Conservation (phyloP, 2,797 vertebrate genomes). For the Protosalanx chinensis region DNA sequence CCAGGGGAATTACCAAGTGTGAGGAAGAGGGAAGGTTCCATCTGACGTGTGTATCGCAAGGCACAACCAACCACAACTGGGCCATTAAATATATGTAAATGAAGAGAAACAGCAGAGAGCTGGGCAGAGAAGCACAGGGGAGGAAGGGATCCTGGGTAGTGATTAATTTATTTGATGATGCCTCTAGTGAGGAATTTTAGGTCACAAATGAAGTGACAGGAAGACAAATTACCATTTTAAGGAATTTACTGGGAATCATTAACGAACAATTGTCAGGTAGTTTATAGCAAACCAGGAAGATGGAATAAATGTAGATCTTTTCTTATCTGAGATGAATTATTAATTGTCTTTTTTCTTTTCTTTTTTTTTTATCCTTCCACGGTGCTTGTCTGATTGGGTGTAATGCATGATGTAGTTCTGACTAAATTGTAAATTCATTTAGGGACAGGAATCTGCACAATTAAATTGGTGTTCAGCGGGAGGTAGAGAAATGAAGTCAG, state of each 20-base stretch:
- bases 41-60: slow-evolving; percentile 92
- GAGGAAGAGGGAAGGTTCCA: slow-evolving; percentile 95
- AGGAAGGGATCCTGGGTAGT: slow-evolving; percentile 99
- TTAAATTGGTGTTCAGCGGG: slow-evolving; percentile 79
- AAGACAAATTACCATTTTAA: slow-evolving; percentile 99
- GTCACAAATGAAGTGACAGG: slow-evolving; percentile 99
- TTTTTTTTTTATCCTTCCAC: slow-evolving; percentile 77
- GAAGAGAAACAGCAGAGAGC: slow-evolving; percentile 99
- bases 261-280: slow-evolving; percentile 99
- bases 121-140: slow-evolving; percentile 97
- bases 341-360: slow-evolving; percentile 83
- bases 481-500: slow-evolving; percentile 79
- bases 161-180: slow-evolving; percentile 99
- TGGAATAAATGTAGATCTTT: slow-evolving; percentile 91
- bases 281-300: slow-evolving; percentile 93
- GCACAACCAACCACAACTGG: slow-evolving; percentile 96
- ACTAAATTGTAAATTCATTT: slow-evolving; percentile 85
- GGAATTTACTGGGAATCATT: slow-evolving; percentile 99
- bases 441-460: slow-evolving; percentile 80
- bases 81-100: slow-evolving; percentile 99
- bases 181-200: slow-evolving; percentile 99
- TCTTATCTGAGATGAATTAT: slow-evolving; percentile 91
- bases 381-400: slow-evolving; percentile 83
- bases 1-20: slow-evolving; percentile 83
- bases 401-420: slow-evolving; percentile 84